Base-by-base conservation (phyloP, 2,797 vertebrate species). In the Myotis findleyi region DNA sequence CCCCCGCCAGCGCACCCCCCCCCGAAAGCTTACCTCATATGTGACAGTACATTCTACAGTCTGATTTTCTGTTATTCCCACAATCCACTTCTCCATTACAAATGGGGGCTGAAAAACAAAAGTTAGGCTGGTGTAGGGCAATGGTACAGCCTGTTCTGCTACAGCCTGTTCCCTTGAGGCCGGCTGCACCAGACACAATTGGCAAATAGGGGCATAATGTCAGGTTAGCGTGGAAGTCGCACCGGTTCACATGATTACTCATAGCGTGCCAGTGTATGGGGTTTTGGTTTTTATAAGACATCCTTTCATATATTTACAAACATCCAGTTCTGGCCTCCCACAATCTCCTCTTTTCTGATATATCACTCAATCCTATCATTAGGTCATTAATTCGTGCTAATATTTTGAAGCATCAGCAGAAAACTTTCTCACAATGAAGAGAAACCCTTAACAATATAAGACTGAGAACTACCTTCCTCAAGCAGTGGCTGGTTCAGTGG, bases 31-130 rank as follows among this genome's bases (percentile, higher is more conserved):
- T 98, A 99, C 99, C 99, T 99, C 99, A 95, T 99, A 99, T 0
- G 99, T 99, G 96, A 99, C 98, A 21, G 98, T 97, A 97, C 99
- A 99, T 96, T 99, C 99, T 72, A 99, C 99, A 72, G 94, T 99
- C 97, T 99, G 99, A 97, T 99, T 98, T 62, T 99, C 97, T 71
- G 96, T 97, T 96, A 99, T 97, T 88, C 99, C 99, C 77, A 99
- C 96, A 44, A 99, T 99, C 99, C 99, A 99, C 96, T 99, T 99
- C 97, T 99, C 99, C 99, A 99, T 99, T 90, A 99, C 99, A 98
- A 99, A 99, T 0, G 99, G 99, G 53, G 99, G 99, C 99, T 99
- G 98, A 93, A 98, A 98, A 85, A 95, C 36, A 94, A 59, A 87
- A 92, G 51, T 49, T 7, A 86, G 87, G 66, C 49, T 13, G 41